These are phyloP conservation scores for Chrysaora quinquecirrha DNA, from an alignment of 30 jellyfish, hydroid and myxozoan species.

Conservation along the genomic window DNA sequence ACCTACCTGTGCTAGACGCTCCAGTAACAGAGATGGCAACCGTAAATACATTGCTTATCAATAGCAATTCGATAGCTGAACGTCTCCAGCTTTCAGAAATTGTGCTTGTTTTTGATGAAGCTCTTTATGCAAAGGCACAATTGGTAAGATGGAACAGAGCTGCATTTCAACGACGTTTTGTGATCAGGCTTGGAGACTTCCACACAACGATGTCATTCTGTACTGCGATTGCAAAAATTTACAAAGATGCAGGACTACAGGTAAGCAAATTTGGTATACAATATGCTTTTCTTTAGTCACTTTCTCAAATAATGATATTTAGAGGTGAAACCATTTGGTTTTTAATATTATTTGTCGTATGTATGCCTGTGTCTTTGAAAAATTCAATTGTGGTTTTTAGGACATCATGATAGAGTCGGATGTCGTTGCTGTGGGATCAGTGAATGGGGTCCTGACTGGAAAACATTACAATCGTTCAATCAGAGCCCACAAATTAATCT, in stretches of 20 bases:
- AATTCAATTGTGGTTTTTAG: too few species aligned
- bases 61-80: slow-evolving; percentile 20
- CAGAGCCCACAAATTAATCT: slow-evolving; percentile 54
- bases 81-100: slow-evolving; percentile 15
- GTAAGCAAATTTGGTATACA: too few species aligned
- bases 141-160: slow-evolving; percentile 43
- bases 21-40: slow-evolving; percentile 59
- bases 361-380: too few species aligned
- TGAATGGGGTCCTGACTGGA: slow-evolving; percentile 54
- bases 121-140: slow-evolving; percentile 67
- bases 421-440: slow-evolving; percentile 52
- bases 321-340: too few species aligned
- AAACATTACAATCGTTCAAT: slow-evolving; percentile 58
- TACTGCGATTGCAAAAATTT: slow-evolving; percentile 41
- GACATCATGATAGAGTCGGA: slow-evolving; percentile 67
- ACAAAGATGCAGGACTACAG: slow-evolving; percentile 62
- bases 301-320: too few species aligned
- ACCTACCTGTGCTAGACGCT: slow-evolving; percentile 33
- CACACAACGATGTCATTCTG: slow-evolving; percentile 64
- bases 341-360: too few species aligned
- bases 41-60: slow-evolving; percentile 34
- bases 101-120: slow-evolving; percentile 65
- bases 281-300: too few species aligned
- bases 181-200: slow-evolving; percentile 61
- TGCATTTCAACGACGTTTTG: slow-evolving; percentile 36